phyloP scores from a whole-genome alignment of 2,888 invertebrate species.

The Cephus pygmeus region DNA sequence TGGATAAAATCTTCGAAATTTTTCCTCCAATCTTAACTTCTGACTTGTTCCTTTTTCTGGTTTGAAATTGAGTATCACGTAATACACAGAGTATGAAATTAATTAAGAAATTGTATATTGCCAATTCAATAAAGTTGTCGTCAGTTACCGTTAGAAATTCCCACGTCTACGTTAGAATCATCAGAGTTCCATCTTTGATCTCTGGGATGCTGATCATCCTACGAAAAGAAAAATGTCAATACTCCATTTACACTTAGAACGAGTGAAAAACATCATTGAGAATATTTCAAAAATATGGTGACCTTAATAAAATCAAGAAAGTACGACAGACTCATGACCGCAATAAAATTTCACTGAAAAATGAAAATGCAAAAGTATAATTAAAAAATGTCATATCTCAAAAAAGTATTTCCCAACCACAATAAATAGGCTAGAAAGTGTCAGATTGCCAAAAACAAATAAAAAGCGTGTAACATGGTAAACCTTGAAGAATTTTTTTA shows the following conservation, averaged over 20 bases:
- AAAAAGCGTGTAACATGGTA: background rate
- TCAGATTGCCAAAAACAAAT: background rate
- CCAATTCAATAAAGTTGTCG: background rate
- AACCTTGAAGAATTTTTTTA: too few species aligned
- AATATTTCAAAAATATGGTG: slow-evolving; percentile 11
- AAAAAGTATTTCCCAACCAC: background rate
- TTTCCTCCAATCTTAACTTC: background rate
- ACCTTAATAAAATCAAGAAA: slow-evolving; percentile 26
- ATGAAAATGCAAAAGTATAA: slow-evolving; percentile 7
- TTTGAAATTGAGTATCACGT: slow-evolving; percentile 1
- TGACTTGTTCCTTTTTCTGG: background rate
- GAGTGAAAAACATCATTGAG: background rate
- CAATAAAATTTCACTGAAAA: slow-evolving; percentile 13
- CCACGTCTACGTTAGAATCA: slow-evolving; percentile 10
- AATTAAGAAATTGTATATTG: background rate
- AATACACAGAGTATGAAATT: background rate
- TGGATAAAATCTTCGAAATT: background rate
- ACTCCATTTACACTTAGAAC: background rate
- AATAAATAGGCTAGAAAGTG: background rate
- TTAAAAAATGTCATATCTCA: slow-evolving; percentile 1
- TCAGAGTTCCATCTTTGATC: slow-evolving; percentile 11
- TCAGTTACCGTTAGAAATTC: slow-evolving; percentile 14
- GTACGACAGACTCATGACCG: slow-evolving; percentile 21
- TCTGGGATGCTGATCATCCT: slow-evolving; percentile 15
- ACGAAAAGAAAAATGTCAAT: slow-evolving; percentile 2